phyloP scores from a whole-genome alignment of 2,113 vertebrate species.

The Ageneiosus marmoratus region DNA sequence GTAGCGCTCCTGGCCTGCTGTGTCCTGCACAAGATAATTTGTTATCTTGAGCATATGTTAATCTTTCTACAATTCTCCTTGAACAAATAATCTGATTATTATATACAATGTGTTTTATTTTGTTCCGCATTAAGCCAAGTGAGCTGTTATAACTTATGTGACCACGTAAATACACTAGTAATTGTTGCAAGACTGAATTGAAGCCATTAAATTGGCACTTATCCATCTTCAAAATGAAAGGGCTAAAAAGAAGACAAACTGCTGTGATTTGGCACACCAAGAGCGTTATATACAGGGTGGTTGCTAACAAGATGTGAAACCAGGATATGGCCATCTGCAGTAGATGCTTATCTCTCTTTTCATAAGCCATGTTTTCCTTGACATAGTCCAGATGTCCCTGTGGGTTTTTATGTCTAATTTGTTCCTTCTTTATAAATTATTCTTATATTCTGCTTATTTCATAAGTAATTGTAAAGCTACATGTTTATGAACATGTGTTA shows the following conservation, averaged over 20 bases:
- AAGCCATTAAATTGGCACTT: not conserved
- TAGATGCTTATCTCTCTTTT: conserved; percentile 23
- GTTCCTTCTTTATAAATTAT: not conserved
- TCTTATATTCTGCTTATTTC: not conserved
- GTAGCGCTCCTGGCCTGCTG: conserved; percentile 87
- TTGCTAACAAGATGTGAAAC: conserved; percentile 14
- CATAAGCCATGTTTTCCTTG: not conserved
- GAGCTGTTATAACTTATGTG: not conserved
- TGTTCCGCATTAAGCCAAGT: not conserved
- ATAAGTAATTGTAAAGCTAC: no score
- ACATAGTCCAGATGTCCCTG: not conserved
- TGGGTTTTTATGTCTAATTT: conserved; percentile 1
- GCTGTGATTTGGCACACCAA: conserved; percentile 13
- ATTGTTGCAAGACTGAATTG: conserved; percentile 13
- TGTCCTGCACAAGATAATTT: conserved; percentile 82
- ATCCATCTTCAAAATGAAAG: not conserved
- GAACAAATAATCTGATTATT: not conserved
- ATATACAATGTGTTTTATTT: not conserved
- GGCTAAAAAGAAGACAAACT: conserved; percentile 3
- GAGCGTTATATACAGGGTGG: not conserved
- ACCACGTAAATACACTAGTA: not conserved
- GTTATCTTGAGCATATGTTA: not conserved
- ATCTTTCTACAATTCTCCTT: not conserved
- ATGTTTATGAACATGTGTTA: not conserved
- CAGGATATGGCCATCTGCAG: conserved; percentile 39